phyloP scores from a whole-genome alignment of 1,140 invertebrate species.

The Pseudomyrmex sp. region DNA sequence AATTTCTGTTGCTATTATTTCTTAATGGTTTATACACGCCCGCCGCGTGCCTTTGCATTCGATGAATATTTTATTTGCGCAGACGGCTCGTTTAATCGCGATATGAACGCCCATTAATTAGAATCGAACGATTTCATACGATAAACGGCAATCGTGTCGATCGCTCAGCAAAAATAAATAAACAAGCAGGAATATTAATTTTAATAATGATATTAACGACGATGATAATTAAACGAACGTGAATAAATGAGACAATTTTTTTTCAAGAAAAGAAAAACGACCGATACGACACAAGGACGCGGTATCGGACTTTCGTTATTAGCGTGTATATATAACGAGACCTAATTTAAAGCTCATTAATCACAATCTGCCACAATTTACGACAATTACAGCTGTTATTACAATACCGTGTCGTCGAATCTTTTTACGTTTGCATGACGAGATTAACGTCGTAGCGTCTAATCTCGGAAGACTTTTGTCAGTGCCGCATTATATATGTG shows the following conservation, averaged over 20 bases:
- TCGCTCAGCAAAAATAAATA: conserved; percentile 12
- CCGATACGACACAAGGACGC: background rate
- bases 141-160: background rate
- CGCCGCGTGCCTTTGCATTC: conserved; percentile 77
- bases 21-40: conserved; percentile 77
- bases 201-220: conserved; percentile 12
- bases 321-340: background rate
- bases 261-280: background rate
- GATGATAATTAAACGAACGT: background rate
- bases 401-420: conserved; percentile 42
- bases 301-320: conserved; percentile 26
- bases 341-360: conserved; percentile 65
- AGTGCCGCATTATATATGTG: background rate
- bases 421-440: conserved; percentile 8
- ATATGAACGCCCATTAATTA: conserved; percentile 65
- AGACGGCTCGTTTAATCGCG: conserved; percentile 25
- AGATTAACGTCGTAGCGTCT: background rate
- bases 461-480: background rate
- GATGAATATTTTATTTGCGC: conserved; percentile 80
- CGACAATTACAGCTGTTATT: conserved; percentile 12
- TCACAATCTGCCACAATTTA: conserved; percentile 55
- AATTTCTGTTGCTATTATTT: conserved; percentile 82
- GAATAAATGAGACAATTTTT: background rate
- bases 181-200: conserved; percentile 16
- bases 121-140: conserved; percentile 55